Conservation (phyloP, 2,113 vertebrate species). For the Tapirus terrestris region DNA sequence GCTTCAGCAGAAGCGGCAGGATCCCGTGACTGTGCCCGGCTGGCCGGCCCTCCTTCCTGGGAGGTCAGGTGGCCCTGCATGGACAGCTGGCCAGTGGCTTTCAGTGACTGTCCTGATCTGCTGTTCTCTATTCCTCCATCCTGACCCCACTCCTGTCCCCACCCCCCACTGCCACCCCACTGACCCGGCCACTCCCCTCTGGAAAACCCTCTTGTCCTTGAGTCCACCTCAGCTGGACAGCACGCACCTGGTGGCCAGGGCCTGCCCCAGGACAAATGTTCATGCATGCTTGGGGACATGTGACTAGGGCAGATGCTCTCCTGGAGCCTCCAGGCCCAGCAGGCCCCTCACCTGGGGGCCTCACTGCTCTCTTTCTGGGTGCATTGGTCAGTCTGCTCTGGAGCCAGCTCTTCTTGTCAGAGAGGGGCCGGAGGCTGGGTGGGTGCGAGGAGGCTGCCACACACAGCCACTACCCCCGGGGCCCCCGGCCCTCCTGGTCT, state of each 20-base stretch:
- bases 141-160: not conserved
- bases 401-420: not conserved
- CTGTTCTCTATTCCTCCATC: not conserved
- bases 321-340: not conserved
- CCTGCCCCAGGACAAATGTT: not conserved
- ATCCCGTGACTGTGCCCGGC: accelerated
- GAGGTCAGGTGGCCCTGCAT: not conserved
- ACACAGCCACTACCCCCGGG: accelerated
- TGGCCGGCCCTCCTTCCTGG: no score
- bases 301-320: accelerated
- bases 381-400: not conserved
- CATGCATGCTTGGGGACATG: accelerated
- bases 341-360: not conserved
- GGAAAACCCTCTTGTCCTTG: not conserved
- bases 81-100: not conserved
- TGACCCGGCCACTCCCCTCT: not conserved
- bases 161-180: not conserved
- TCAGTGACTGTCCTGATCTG: not conserved
- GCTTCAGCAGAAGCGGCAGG: not conserved
- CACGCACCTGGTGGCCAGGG: not conserved
- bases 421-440: not conserved
- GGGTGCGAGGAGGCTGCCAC: not conserved
- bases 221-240: not conserved
- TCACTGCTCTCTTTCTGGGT: accelerated
- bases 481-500: not conserved